Percentiles rank a stretch among this genome's conserved stretches.
Evolutionary conservation across 2,888 invertebrate genomes (phyloP).

Genomic region (Habrosyne pyritoides): DNA sequence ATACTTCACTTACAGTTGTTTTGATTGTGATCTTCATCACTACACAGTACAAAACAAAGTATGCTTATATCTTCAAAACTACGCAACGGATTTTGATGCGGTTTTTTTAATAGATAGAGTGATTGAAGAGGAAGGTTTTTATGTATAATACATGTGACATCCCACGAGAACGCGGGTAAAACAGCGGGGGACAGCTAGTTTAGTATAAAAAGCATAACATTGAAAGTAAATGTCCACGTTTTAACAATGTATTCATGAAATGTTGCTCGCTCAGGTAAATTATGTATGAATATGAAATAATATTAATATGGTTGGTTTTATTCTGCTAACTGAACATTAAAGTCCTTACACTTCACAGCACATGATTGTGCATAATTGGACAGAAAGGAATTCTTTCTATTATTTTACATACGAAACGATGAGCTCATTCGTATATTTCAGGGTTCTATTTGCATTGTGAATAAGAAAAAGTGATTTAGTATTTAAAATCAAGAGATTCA

Average conservation of each 20-base stretch:
- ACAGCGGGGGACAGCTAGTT: too few relatives aligned
- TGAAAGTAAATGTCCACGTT: neutral
- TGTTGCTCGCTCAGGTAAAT: neutral
- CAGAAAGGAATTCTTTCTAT: neutral
- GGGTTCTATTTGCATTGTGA: neutral
- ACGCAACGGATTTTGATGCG: too few relatives aligned
- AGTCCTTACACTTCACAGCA: neutral
- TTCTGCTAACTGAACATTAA: slow-evolving; percentile 2
- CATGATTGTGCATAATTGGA: slow-evolving; percentile 8
- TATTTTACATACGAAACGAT: neutral
- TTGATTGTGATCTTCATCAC: too few relatives aligned
- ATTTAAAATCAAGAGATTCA: neutral
- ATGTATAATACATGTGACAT: too few relatives aligned
- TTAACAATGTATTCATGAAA: neutral
- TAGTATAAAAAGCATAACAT: too few relatives aligned
- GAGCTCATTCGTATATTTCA: neutral
- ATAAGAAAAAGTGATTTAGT: neutral
- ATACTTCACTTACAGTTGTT: neutral
- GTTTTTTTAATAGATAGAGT: too few relatives aligned
- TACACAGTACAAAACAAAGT: too few relatives aligned
- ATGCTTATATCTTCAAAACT: too few relatives aligned
- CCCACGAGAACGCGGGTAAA: too few relatives aligned
- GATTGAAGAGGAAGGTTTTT: too few relatives aligned
- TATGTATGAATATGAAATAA: neutral
- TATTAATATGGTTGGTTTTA: neutral